Evolutionary conservation across 2,113 vertebrate genomes (phyloP).

Genomic region (Zeus faber): DNA sequence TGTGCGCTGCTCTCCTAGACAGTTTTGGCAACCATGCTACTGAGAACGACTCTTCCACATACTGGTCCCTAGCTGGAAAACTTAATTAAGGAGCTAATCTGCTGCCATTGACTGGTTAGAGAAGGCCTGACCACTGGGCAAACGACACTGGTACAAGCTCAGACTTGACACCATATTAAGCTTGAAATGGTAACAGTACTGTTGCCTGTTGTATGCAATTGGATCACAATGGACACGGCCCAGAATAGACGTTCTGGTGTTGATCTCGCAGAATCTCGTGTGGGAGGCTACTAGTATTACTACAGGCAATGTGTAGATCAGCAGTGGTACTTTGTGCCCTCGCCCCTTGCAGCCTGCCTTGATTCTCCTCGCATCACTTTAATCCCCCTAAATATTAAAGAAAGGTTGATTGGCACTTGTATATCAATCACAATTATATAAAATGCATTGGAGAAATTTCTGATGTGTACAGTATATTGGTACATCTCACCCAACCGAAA

Average conservation of each 20-base stretch:
- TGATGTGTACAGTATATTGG: too few species aligned
- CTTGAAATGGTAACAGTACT: not conserved
- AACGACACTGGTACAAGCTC: slow-evolving; percentile 43
- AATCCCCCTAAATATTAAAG: too few species aligned
- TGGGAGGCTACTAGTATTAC: slow-evolving; percentile 8
- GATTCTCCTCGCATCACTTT: too few species aligned
- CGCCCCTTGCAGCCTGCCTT: too few species aligned
- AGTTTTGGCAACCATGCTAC: slow-evolving; percentile 20
- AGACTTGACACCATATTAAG: slow-evolving; percentile 30
- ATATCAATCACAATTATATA: too few species aligned
- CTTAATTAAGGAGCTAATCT: slow-evolving; percentile 2
- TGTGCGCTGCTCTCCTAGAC: slow-evolving; percentile 22
- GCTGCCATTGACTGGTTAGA: slow-evolving; percentile 26
- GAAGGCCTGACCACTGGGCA: slow-evolving; percentile 19
- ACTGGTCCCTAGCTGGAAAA: slow-evolving; percentile 23
- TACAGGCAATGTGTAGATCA: slow-evolving; percentile 22
- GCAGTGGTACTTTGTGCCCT: slow-evolving; percentile 54
- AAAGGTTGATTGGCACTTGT: too few species aligned
- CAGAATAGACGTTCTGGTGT: slow-evolving; percentile 41
- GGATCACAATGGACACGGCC: slow-evolving; percentile 25
- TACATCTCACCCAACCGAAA: not conserved
- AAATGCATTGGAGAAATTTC: too few species aligned
- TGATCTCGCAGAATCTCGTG: slow-evolving; percentile 26
- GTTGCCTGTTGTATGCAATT: too few species aligned
- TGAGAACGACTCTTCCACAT: slow-evolving; percentile 23